Percentiles rank a stretch among this genome's conserved stretches.
phyloP scores from a whole-genome alignment of 2,797 vertebrate genomes.

The Rhinichthys osculus region DNA sequence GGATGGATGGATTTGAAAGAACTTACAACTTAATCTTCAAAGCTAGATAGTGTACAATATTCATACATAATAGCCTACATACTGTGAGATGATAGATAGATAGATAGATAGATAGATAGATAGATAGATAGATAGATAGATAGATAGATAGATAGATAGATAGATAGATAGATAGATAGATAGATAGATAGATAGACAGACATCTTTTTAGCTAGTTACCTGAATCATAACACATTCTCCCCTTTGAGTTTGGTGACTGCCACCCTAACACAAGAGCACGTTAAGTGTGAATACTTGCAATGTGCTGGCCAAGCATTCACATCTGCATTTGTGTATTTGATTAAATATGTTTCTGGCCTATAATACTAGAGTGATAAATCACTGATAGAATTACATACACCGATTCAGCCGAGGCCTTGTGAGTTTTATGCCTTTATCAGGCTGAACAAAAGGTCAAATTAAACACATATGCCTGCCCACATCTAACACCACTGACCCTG shows the following conservation, averaged over 20 bases:
- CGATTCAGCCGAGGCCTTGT: background rate
- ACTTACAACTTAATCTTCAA: too few species aligned
- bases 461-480: background rate
- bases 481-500: conserved; percentile 6
- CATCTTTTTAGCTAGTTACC: background rate
- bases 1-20: too few species aligned
- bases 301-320: background rate
- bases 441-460: background rate
- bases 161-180: too few species aligned
- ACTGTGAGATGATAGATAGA: background rate
- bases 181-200: too few species aligned
- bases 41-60: too few species aligned
- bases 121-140: too few species aligned
- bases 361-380: background rate
- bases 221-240: background rate
- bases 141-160: too few species aligned
- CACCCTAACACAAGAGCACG: background rate
- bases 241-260: background rate
- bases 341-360: background rate
- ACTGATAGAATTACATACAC: background rate
- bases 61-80: too few species aligned
- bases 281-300: background rate
- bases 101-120: background rate
- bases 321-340: background rate
- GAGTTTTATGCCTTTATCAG: background rate